Percentiles rank a stretch among this genome's conserved stretches.
Evolutionary conservation across 2,888 invertebrate species (phyloP).

Genomic region (Lutraria lutraria): DNA sequence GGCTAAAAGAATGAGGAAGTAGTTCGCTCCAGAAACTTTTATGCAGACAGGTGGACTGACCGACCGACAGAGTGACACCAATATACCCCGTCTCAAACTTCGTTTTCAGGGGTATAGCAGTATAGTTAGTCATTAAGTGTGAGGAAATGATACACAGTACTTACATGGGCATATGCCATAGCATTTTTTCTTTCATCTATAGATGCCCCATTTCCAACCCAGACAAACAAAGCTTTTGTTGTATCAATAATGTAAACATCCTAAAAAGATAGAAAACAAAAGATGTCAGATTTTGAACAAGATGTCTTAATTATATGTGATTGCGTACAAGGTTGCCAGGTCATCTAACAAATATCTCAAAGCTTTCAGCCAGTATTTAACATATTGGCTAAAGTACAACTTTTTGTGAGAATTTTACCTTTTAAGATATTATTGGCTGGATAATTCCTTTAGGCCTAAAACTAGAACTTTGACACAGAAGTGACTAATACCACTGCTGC

Average conservation of each 20-base stretch:
- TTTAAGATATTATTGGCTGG: too few species aligned
- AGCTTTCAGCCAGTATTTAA: background rate
- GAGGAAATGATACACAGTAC: slow-evolving; percentile 51
- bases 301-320: background rate
- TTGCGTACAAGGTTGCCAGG: background rate
- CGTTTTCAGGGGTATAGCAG: too few species aligned
- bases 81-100: too few species aligned
- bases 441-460: too few species aligned
- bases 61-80: too few species aligned
- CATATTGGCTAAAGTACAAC: background rate
- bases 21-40: too few species aligned
- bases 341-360: background rate
- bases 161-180: slow-evolving; percentile 82
- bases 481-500: too few species aligned
- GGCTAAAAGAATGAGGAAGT: too few species aligned
- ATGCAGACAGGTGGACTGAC: too few species aligned
- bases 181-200: slow-evolving; percentile 79
- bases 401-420: background rate
- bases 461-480: too few species aligned
- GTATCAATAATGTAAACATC: slow-evolving; percentile 83
- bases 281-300: background rate
- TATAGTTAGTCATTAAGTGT: too few species aligned
- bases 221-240: slow-evolving; percentile 78
- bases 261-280: slow-evolving; percentile 61
- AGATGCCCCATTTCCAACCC: slow-evolving; percentile 80